Percentiles rank a stretch among this genome's conserved stretches.
These are phyloP conservation scores for Bombus difficillimus DNA, from an alignment of 1,140 invertebrate genomes.

Conservation along the genomic window DNA sequence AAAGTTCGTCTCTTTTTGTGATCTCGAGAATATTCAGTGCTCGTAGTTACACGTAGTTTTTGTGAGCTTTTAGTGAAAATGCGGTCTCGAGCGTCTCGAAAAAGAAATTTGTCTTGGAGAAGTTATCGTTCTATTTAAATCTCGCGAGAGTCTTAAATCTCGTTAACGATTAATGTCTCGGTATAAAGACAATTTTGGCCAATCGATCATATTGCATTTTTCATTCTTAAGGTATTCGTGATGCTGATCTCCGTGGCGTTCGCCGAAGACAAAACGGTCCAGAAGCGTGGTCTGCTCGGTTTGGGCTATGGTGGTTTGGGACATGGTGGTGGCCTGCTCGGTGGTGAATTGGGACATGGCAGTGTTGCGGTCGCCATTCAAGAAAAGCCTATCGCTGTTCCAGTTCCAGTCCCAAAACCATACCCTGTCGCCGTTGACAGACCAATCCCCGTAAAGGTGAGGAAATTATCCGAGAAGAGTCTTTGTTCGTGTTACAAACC, in stretches of 20 bases:
- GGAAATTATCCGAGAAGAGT: background rate
- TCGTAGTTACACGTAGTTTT: background rate
- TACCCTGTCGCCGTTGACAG: constrained; percentile 78
- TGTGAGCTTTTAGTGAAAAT: background rate
- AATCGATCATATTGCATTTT: background rate
- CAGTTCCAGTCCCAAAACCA: constrained; percentile 73
- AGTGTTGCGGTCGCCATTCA: constrained; percentile 40
- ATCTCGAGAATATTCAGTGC: background rate
- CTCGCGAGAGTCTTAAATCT: too few relatives aligned
- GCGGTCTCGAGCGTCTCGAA: background rate
- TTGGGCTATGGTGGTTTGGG: constrained; percentile 8
- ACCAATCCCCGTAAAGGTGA: constrained; percentile 79
- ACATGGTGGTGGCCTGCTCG: background rate
- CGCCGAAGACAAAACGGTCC: constrained; percentile 75
- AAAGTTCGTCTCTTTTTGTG: background rate
- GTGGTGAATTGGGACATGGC: background rate
- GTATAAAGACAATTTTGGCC: background rate
- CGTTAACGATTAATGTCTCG: too few relatives aligned
- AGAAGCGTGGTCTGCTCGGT: constrained; percentile 77
- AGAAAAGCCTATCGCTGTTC: constrained; percentile 69
- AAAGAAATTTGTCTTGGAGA: background rate
- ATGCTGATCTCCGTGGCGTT: constrained; percentile 75
- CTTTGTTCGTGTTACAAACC: too few relatives aligned
- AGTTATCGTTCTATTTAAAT: too few relatives aligned
- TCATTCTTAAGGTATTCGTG: constrained; percentile 73